Percentiles rank a stretch among this genome's conserved stretches.
phyloP scores from a whole-genome alignment of 2,797 vertebrate genomes.

The Trachops cirrhosus region DNA sequence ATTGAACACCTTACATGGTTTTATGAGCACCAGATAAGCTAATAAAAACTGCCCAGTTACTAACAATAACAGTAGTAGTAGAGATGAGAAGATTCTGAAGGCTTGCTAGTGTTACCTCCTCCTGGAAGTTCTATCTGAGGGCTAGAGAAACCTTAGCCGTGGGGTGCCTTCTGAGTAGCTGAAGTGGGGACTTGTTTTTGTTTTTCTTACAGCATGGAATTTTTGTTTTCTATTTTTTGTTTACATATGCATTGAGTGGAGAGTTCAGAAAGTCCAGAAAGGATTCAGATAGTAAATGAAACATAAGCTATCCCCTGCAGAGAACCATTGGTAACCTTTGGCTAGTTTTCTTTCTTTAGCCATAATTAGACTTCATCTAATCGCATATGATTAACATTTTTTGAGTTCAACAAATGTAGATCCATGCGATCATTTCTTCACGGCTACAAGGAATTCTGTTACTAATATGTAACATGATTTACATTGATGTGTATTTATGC shows the following conservation, averaged over 20 bases:
- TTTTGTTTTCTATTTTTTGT: constrained; percentile 39
- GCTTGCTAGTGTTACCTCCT: not conserved
- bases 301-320: not conserved
- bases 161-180: not conserved
- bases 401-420: not conserved
- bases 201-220: not conserved
- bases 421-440: not conserved
- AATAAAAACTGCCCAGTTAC: not conserved
- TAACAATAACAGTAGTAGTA: not conserved
- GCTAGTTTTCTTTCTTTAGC: not conserved
- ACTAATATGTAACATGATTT: not conserved
- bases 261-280: not conserved
- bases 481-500: not conserved
- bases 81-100: not conserved
- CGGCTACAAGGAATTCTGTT: not conserved
- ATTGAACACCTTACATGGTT: not conserved
- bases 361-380: not conserved
- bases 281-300: not conserved
- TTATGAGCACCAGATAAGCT: not conserved
- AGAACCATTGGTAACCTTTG: not conserved
- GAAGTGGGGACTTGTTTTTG: not conserved
- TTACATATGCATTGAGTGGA: not conserved
- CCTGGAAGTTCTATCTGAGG: not conserved
- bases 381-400: not conserved
- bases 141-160: not conserved